Conservation (phyloP, 2,797 vertebrate species). For the Dermochelys coriacea region DNA sequence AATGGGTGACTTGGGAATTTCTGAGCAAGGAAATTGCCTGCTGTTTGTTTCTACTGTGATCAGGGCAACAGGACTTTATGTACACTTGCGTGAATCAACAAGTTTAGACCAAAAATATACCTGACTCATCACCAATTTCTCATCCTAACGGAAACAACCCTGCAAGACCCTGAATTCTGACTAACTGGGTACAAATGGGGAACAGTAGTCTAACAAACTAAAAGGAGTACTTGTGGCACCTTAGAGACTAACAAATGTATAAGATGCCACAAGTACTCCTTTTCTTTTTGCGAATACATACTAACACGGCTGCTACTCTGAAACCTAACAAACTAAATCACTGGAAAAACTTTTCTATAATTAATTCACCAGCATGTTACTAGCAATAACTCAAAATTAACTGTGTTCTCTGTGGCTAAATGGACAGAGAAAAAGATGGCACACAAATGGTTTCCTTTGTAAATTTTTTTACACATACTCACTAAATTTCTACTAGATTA, state of each 20-base stretch:
- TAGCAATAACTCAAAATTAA: not conserved
- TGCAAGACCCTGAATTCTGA: not conserved
- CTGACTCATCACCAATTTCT: not conserved
- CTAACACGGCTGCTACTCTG: too few species aligned
- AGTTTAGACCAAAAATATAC: not conserved
- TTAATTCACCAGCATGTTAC: not conserved
- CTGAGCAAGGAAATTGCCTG: not conserved
- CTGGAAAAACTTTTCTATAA: not conserved
- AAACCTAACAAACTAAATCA: not conserved
- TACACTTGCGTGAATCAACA: not conserved
- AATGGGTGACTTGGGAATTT: not conserved
- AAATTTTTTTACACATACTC: not conserved
- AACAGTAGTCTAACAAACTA: not conserved
- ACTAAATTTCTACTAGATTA: not conserved
- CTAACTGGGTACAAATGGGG: not conserved
- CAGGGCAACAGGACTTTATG: not conserved
- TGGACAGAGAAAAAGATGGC: not conserved
- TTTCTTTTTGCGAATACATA: too few species aligned
- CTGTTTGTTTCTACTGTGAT: not conserved
- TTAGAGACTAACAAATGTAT: too few species aligned
- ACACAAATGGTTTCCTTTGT: not conserved
- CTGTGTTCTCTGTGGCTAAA: not conserved
- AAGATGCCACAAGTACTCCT: too few species aligned
- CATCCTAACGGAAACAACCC: not conserved
- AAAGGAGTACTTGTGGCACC: too few species aligned